Conservation (phyloP, 2,797 vertebrate genomes). For the Artibeus lituratus region DNA sequence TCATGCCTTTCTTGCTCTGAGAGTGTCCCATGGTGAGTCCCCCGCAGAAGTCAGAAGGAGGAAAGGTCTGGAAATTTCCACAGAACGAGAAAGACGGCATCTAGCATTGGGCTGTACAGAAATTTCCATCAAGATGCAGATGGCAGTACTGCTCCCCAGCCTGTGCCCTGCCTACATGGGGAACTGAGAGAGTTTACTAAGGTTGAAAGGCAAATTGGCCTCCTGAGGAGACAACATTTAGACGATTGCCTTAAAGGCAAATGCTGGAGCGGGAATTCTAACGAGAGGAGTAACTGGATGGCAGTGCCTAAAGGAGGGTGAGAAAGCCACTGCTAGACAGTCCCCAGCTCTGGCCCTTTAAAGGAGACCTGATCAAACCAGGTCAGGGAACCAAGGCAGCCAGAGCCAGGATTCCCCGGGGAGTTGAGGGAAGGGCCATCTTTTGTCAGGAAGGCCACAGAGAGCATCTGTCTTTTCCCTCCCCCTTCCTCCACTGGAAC, state of each 20-base stretch:
- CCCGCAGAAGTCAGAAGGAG: neutral
- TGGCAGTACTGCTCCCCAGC: neutral
- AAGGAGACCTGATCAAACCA: slow-evolving; percentile 7
- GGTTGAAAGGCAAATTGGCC: slow-evolving; percentile 49
- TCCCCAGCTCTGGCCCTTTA: neutral
- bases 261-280: slow-evolving; percentile 15
- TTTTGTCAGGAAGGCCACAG: neutral
- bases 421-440: neutral
- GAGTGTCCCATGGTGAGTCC: neutral
- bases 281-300: neutral
- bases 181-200: slow-evolving; percentile 43
- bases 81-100: slow-evolving; percentile 12
- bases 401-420: neutral
- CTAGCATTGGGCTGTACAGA: neutral
- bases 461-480: neutral
- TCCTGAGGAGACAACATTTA: slow-evolving; percentile 40
- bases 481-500: neutral
- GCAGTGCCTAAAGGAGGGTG: neutral
- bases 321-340: neutral
- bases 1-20: neutral
- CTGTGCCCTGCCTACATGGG: neutral
- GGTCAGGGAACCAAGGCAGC: neutral
- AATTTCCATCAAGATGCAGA: slow-evolving; percentile 13
- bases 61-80: slow-evolving; percentile 42
- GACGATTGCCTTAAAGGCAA: slow-evolving; percentile 56